Base-by-base conservation (phyloP, 2,113 vertebrate species). In the Petrocephalus microphthalmus region DNA sequence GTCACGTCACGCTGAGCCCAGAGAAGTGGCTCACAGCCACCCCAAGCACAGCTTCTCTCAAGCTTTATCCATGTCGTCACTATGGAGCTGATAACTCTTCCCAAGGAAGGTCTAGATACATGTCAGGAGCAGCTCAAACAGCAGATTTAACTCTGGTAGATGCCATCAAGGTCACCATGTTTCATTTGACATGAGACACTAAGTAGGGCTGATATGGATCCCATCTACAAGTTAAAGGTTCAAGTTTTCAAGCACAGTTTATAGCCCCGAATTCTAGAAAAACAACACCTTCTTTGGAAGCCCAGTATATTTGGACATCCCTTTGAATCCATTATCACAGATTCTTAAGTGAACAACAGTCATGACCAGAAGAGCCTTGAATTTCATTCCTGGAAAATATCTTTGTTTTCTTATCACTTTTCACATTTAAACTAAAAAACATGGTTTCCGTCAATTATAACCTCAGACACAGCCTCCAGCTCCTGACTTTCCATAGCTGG, bases 231-330 rank as follows among this genome's bases (percentile, higher is more conserved):
- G 29, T 78, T 78, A 37, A 78, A 78, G 71, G 71, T 74, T 37
- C 33, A 67, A 67, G 60, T 67, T 67, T 13, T 67, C 60, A 67
- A 67, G n/a, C 25, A 67, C 71, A 37, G 37, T 37, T 74, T 78
- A 7, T 42, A 19, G 29, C 17, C 8, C 53, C 29, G 7, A 90
- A 91, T 91, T 92, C 89, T 91, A 89, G 92, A 85, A 87, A 93
- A 89, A 88, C 92, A 89, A 90, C 42, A 42, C 42, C 60, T 29
- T 56, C 92, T 60, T 67, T 88, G 91, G 94, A 95, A 89, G 88
- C 17, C 52, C 15, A 10, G 33, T 25, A 37, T 74, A 17, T 74
- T 74, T 37, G 19, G 19, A 94, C 87, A 93, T 93, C 92, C 74
- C 49, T 86, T 64, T 90, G 84, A 67, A 74, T 89, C 78, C 83